Evolutionary conservation across 1,140 invertebrate genomes (phyloP), one percentile per base, ranked within the genome.

Genomic region (Papilio machaon): DNA sequence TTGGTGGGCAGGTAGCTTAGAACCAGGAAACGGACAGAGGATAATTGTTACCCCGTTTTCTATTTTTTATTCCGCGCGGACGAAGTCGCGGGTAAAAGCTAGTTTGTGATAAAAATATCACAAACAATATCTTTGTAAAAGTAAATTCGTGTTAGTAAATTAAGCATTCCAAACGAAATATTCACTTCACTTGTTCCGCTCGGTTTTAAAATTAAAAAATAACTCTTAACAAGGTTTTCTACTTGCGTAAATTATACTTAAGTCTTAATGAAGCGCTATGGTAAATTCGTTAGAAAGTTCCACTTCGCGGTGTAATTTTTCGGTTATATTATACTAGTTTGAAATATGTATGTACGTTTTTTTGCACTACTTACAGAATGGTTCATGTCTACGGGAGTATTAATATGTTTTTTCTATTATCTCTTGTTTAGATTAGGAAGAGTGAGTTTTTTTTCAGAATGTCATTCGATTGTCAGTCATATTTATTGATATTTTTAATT

Each of bases 151-250:
- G 64, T 67, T 38, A 54, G 5, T 17, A 17, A 5, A 54, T 54
- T 17, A 13, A 52, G 5, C 11, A 60, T 23, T 7, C 3, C 30
- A 67, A 67, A 67, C 3, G 64, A 67, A 67, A 35, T 67, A 67
- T 35, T 35, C 11, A 67, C 23, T 4, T 67, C 11, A 67, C 64
- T 67, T 67, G 11, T 30, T 35, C 13, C 64, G 64, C 64, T 15
- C 52, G 52, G 13, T 67, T 67, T 35, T 35, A 30, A 15, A 13
- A 67, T 67, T 67, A 67, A 67, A 67, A 67, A 67, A 67, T 30
- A 30, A 30, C 23, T 30, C 64, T 30, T 67, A 67, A 67, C 64
- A 67, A 67, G 64, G 64, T 67, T 67, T 67, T 67, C 64, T 67
- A 67, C 64, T 67, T 67, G 64, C 64, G 23, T 67, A 13, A 67